Percentiles rank a stretch among this genome's conserved stretches.
phyloP scores from a whole-genome alignment of 2,797 vertebrate genomes.

The Coluber constrictor region DNA sequence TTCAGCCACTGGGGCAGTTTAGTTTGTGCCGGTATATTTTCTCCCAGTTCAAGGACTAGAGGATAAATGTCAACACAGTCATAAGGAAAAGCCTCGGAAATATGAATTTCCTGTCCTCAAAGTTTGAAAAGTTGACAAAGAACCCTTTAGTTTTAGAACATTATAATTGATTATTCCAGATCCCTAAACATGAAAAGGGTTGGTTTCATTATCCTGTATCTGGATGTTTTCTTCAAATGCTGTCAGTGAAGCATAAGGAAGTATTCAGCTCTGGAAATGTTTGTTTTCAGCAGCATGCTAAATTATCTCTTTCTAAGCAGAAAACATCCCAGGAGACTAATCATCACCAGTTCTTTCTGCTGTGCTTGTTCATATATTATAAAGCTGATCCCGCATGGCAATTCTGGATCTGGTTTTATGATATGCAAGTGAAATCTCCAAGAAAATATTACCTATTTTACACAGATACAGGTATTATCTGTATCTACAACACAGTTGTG shows the following conservation, averaged over 20 bases:
- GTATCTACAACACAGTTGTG: not conserved
- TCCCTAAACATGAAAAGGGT: not conserved
- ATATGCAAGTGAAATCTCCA: not conserved
- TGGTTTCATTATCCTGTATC: not conserved
- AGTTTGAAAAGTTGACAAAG: not conserved
- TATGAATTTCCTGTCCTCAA: not conserved
- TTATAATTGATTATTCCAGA: not conserved
- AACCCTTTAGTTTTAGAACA: not conserved
- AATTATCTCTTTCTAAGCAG: not conserved
- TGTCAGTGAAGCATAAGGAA: constrained; percentile 3
- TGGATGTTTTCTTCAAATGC: not conserved
- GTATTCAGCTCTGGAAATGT: not conserved
- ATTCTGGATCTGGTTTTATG: not conserved
- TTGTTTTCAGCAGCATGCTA: constrained; percentile 1
- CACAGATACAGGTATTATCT: too few relatives aligned
- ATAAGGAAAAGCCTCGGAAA: not conserved
- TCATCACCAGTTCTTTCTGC: not conserved
- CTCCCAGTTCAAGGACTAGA: not conserved
- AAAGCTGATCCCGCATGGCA: not conserved
- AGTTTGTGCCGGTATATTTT: not conserved
- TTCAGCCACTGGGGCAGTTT: not conserved
- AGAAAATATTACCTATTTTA: not conserved
- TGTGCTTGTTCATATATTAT: not conserved
- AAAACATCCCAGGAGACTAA: not conserved
- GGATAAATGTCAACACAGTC: not conserved